phyloP scores from a whole-genome alignment of 2,888 invertebrate species.

The Oscheius sp. region DNA sequence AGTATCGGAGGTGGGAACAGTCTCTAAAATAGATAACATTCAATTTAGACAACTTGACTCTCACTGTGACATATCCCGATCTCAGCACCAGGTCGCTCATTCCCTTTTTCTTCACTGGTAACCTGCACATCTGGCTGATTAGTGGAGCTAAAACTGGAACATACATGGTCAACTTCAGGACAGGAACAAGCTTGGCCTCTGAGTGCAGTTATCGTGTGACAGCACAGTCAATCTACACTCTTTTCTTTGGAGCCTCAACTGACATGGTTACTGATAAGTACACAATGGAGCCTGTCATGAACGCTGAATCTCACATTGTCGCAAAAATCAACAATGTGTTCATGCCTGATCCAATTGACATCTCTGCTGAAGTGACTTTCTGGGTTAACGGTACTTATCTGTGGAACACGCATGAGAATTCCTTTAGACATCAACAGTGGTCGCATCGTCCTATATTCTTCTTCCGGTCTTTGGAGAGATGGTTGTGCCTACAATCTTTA shows the following conservation, averaged over 20 bases:
- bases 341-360: constrained; percentile 48
- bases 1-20: constrained; percentile 48
- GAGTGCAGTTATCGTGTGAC: constrained; percentile 62
- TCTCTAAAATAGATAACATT: background rate
- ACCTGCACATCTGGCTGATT: constrained; percentile 52
- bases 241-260: constrained; percentile 55
- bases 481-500: constrained; percentile 61
- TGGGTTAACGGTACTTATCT: constrained; percentile 46
- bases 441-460: constrained; percentile 58
- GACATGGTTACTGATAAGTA: constrained; percentile 49
- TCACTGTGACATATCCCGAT: constrained; percentile 45
- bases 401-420: background rate
- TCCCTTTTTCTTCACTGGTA: constrained; percentile 41
- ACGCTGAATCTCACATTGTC: constrained; percentile 55
- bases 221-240: constrained; percentile 44
- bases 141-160: constrained; percentile 45
- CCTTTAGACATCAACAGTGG: constrained; percentile 29
- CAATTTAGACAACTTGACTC: constrained; percentile 40
- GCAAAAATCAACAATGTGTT: constrained; percentile 53
- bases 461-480: constrained; percentile 63
- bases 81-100: constrained; percentile 26
- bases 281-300: constrained; percentile 51
- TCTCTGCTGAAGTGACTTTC: constrained; percentile 44
- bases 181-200: constrained; percentile 30
- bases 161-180: constrained; percentile 49